Evolutionary conservation across 2,113 vertebrate genomes (phyloP).

Genomic region (Hydropotes inermis): DNA sequence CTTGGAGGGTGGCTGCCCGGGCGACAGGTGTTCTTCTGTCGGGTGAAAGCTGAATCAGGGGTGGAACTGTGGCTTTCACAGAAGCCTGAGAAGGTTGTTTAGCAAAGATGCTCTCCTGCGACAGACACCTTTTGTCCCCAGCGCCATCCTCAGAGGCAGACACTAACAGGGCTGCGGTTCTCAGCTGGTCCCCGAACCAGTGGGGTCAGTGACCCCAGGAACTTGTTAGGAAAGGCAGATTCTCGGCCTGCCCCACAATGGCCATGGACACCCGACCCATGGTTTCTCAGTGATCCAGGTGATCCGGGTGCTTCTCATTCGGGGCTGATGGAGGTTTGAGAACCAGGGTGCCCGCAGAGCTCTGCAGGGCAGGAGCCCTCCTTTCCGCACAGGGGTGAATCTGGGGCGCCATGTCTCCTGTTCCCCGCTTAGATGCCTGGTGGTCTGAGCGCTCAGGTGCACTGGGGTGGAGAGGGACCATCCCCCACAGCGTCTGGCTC

Average conservation of each 20-base stretch:
- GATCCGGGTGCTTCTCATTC: not conserved
- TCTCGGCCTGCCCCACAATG: fast-evolving
- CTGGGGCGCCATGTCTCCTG: not conserved
- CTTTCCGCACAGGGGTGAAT: not conserved
- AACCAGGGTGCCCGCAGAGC: not conserved
- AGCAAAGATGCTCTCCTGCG: not conserved
- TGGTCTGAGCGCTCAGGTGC: not conserved
- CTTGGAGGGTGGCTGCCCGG: not conserved
- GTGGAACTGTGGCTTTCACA: too few species aligned
- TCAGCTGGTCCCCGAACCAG: not conserved
- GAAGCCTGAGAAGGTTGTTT: not conserved
- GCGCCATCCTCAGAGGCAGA: not conserved
- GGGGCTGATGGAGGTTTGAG: not conserved
- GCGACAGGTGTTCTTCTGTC: fast-evolving
- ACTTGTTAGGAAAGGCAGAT: not conserved
- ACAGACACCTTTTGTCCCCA: not conserved
- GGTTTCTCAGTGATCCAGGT: not conserved
- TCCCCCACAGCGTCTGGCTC: fast-evolving
- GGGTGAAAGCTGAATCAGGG: not conserved
- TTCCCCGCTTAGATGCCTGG: not conserved
- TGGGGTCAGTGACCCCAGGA: too few species aligned
- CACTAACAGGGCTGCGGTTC: not conserved
- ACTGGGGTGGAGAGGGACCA: not conserved
- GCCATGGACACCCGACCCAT: not conserved
- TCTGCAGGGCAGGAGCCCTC: not conserved